Evolutionary conservation across 2,113 vertebrate species (phyloP).

Genomic region (Cebus imitator): DNA sequence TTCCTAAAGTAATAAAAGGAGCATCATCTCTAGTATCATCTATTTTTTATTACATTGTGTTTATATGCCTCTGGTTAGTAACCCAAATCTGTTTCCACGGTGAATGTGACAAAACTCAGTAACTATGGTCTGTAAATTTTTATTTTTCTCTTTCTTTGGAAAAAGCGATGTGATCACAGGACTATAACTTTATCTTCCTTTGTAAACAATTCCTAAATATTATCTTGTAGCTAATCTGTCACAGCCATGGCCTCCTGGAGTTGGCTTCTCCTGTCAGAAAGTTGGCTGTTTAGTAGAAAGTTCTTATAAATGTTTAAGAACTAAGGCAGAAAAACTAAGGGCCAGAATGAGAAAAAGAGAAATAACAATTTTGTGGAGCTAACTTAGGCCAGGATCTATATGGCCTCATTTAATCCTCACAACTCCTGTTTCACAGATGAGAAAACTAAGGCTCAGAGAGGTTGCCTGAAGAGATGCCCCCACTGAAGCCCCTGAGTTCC

Average conservation of each 20-base stretch:
- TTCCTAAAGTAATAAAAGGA: slow-evolving; percentile 34
- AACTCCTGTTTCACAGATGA: background rate
- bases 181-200: background rate
- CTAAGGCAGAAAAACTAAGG: background rate
- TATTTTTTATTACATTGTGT: slow-evolving; percentile 44
- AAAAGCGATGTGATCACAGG: background rate
- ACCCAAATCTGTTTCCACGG: slow-evolving; percentile 45
- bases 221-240: background rate
- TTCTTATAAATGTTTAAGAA: slow-evolving; percentile 3
- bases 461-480: background rate
- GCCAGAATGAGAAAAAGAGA: background rate
- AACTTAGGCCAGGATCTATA: background rate
- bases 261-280: background rate
- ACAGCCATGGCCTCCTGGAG: background rate
- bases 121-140: background rate
- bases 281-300: background rate
- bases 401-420: background rate
- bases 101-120: background rate
- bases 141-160: background rate
- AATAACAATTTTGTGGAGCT: background rate
- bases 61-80: slow-evolving; percentile 33
- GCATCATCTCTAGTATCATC: background rate
- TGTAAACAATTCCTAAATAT: slow-evolving; percentile 41
- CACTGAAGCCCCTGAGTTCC: fast-evolving
- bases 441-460: background rate